A percentile compares a stretch with the other conserved stretches of the same genome.
Conservation (phyloP, 2,113 vertebrate species). For the Tragulus kanchil region DNA sequence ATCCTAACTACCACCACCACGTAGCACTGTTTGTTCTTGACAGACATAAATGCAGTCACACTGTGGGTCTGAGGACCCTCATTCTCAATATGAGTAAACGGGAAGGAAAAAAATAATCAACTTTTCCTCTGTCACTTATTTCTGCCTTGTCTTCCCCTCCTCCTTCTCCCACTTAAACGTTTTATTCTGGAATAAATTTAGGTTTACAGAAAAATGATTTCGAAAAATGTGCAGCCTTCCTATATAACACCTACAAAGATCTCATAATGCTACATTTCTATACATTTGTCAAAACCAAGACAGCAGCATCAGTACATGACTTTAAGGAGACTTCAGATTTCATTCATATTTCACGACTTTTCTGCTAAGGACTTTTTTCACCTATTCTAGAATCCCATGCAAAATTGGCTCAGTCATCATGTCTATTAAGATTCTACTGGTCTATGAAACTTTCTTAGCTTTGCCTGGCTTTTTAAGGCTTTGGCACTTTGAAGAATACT, state of each 20-base stretch:
- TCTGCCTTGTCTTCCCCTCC: neutral
- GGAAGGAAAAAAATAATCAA: neutral
- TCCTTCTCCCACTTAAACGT: neutral
- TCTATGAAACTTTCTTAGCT: neutral
- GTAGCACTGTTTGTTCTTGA: neutral
- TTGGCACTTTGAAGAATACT: neutral
- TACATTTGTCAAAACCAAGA: neutral
- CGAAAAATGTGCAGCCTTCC: neutral
- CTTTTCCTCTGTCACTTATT: neutral
- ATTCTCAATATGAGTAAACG: neutral
- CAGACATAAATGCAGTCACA: neutral
- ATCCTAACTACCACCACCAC: neutral
- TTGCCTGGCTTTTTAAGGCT: neutral
- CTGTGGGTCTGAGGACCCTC: neutral
- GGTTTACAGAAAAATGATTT: neutral
- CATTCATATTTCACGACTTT: neutral
- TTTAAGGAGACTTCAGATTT: neutral
- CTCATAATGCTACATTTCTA: neutral
- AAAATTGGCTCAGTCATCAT: neutral
- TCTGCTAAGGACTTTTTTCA: neutral
- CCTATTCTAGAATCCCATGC: neutral
- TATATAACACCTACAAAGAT: neutral
- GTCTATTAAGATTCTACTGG: neutral
- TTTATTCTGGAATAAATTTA: neutral
- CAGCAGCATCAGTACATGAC: neutral